Percentiles rank a stretch among this genome's conserved stretches.
Conservation (phyloP, 2,113 vertebrate genomes). For the Datnioides undecimradiatus region DNA sequence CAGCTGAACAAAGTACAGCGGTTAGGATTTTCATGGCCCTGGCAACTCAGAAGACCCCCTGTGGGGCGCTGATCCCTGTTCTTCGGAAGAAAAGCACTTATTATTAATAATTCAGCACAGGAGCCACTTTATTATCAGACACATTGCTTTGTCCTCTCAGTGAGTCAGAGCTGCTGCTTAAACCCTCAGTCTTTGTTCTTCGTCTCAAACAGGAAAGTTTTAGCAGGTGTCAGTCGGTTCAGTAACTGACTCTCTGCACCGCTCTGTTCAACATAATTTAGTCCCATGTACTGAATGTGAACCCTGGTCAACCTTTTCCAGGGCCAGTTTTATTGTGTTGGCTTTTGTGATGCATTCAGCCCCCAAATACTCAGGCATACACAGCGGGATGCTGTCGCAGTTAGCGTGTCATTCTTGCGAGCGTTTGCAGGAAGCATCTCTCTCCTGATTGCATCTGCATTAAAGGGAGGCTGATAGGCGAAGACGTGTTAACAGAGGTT, state of each 20-base stretch:
- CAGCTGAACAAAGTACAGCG: slow-evolving; percentile 51
- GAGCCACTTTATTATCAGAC: slow-evolving; percentile 62
- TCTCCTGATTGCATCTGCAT: not conserved
- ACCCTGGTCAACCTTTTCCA: not conserved
- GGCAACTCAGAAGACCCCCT: slow-evolving; percentile 45
- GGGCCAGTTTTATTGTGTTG: too few species aligned
- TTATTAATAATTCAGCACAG: slow-evolving; percentile 76
- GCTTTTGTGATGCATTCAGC: not conserved
- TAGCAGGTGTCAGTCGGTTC: slow-evolving; percentile 18
- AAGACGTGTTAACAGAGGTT: not conserved
- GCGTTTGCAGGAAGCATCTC: not conserved
- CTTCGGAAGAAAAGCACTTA: slow-evolving; percentile 61
- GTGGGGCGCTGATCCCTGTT: slow-evolving; percentile 51
- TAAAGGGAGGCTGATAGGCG: not conserved
- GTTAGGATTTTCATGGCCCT: slow-evolving; percentile 34
- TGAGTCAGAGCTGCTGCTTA: slow-evolving; percentile 15
- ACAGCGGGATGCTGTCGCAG: not conserved
- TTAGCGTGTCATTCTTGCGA: not conserved
- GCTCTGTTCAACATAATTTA: slow-evolving; percentile 1
- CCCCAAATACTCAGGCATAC: not conserved
- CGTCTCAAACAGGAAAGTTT: slow-evolving; percentile 6
- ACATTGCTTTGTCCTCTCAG: slow-evolving; percentile 41
- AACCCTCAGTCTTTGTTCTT: slow-evolving; percentile 39
- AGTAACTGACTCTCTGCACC: not conserved
- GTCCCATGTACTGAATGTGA: not conserved